Evolutionary conservation across 2,113 vertebrate genomes (phyloP).

Genomic region (Lophotis ruficrista): DNA sequence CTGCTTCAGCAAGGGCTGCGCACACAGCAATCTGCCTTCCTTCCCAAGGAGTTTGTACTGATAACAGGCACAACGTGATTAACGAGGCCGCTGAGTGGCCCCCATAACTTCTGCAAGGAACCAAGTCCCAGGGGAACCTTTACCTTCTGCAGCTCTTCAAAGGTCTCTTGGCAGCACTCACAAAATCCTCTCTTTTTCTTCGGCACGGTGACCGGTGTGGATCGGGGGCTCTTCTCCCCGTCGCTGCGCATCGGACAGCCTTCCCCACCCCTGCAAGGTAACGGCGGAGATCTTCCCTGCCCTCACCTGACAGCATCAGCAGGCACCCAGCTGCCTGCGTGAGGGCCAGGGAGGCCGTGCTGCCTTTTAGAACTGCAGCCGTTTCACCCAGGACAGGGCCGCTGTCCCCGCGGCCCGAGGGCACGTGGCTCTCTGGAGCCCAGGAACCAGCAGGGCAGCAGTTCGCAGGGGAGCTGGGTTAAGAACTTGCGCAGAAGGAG

Average conservation of each 20-base stretch:
- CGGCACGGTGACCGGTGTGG: background rate
- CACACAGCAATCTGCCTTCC: background rate
- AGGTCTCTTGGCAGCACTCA: constrained; percentile 85
- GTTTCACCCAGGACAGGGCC: background rate
- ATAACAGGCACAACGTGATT: fast-evolving
- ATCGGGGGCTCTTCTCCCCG: background rate
- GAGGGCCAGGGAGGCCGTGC: background rate
- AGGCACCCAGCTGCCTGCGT: background rate
- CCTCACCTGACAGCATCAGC: background rate
- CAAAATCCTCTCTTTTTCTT: constrained; percentile 81
- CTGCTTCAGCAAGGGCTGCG: fast-evolving
- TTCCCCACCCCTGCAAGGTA: constrained; percentile 8
- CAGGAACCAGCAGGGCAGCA: background rate
- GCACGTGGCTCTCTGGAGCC: background rate
- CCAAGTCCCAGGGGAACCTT: background rate
- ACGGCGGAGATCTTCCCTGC: background rate
- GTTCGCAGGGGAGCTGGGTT: background rate
- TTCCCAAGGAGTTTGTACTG: fast-evolving
- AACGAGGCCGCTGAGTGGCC: fast-evolving
- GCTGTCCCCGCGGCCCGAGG: fast-evolving
- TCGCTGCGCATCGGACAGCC: background rate
- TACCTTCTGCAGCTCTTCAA: constrained; percentile 79
- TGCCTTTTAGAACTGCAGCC: background rate
- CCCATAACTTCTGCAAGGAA: background rate
- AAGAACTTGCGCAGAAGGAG: background rate